A percentile compares a stretch with the other conserved stretches of the same genome.
These are phyloP conservation scores for Xerus inauris DNA, from an alignment of 2,113 vertebrate species.

Conservation along the genomic window DNA sequence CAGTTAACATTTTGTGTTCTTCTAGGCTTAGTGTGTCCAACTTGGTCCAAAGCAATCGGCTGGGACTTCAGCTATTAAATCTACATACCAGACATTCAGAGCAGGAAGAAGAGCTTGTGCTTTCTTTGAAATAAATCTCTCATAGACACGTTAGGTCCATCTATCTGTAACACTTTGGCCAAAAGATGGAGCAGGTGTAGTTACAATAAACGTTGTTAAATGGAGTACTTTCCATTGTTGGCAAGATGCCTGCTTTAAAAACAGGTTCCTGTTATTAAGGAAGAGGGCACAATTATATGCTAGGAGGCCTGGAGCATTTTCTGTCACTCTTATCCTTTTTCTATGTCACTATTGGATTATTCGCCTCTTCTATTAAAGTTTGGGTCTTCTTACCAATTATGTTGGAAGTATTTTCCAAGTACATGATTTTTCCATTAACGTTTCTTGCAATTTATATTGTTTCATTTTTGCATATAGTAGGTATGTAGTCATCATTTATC, in stretches of 20 bases:
- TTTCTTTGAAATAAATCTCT: not conserved
- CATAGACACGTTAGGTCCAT: not conserved
- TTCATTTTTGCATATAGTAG: not conserved
- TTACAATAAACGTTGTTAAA: not conserved
- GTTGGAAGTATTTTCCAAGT: not conserved
- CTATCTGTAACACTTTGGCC: not conserved
- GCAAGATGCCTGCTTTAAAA: not conserved
- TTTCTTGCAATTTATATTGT: not conserved
- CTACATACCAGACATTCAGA: not conserved
- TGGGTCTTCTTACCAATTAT: not conserved
- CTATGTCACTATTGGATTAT: not conserved
- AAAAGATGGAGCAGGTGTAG: not conserved
- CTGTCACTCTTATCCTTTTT: not conserved
- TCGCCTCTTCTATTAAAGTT: not conserved
- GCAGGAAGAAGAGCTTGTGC: not conserved
- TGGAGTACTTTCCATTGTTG: not conserved
- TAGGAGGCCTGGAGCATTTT: not conserved
- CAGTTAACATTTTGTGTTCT: not conserved
- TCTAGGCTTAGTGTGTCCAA: not conserved
- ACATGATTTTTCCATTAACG: not conserved
- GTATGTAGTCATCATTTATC: not conserved
- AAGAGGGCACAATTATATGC: not conserved
- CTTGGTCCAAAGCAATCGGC: accelerated
- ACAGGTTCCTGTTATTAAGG: not conserved
- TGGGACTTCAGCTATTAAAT: not conserved